Conservation (phyloP, 2,888 invertebrate genomes). For the Pseudoips prasinana region DNA sequence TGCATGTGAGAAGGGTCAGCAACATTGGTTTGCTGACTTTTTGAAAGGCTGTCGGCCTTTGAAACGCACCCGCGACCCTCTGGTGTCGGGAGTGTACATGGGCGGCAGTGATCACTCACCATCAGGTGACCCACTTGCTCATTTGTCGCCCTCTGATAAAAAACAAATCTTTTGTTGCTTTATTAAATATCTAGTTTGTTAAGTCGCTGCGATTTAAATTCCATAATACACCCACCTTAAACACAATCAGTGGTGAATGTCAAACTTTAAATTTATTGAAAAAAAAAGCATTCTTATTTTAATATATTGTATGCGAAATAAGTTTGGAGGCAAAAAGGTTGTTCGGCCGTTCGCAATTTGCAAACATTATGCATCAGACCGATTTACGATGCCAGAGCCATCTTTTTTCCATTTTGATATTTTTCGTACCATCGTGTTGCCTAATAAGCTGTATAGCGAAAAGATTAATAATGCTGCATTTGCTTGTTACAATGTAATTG, state of each 20-base stretch:
- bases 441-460: constrained; percentile 30
- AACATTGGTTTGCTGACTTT: too few relatives aligned
- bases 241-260: constrained; percentile 34
- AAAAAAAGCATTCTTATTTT: constrained; percentile 33
- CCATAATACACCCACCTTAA: constrained; percentile 21
- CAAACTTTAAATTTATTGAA: constrained; percentile 50
- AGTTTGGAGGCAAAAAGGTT: constrained; percentile 47
- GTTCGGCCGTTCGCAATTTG: constrained; percentile 51
- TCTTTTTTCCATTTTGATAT: constrained; percentile 22
- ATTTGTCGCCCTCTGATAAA: too few relatives aligned
- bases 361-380: constrained; percentile 51
- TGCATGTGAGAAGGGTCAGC: too few relatives aligned
- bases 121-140: too few relatives aligned
- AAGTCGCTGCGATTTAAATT: constrained; percentile 1
- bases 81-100: too few relatives aligned
- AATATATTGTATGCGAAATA: constrained; percentile 47
- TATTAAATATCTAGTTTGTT: not conserved
- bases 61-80: too few relatives aligned
- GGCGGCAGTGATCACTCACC: too few relatives aligned
- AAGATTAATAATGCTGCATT: too few relatives aligned
- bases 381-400: constrained; percentile 31
- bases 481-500: too few relatives aligned
- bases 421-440: constrained; percentile 34
- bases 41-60: too few relatives aligned
- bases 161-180: too few relatives aligned